Base-by-base conservation (phyloP, 2,888 invertebrate species). In the Microdon myrmicae region DNA sequence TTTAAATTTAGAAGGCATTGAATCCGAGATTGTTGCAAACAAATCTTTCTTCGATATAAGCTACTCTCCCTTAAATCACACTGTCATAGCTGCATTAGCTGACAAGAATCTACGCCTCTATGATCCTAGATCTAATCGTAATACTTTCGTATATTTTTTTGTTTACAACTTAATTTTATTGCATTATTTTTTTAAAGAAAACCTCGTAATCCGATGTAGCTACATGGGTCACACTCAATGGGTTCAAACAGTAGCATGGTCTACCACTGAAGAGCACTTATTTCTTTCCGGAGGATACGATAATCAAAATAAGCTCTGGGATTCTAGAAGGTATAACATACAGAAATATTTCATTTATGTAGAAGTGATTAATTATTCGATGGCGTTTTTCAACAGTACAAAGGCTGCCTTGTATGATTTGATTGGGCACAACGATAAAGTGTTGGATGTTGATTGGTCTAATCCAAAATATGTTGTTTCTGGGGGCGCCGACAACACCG, bases 281-380 rank as follows among this genome's bases (percentile, higher is more conserved):
- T 98, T 99, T 78, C 84, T 97, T 13, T 96, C 96, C 0, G 96
- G 94, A 2, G 90, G 94, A 0, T 94, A 96, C 74, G 98, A 99
- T 75, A 87, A 89, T 68, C 83, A 89, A 60, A 87, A 96, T 56
- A 98, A 98, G 81, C 82, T 98, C 37, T 99, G 99, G 99, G 98
- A 99, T 79, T 88, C 89, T 3, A 85, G 96, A 76, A 94, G 91
- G 91, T 91, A 73, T 68, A 73, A 1, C 19, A 6, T 12, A 5
- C 6, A 7, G 6, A 4, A 23, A 9, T 7, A 12, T 69, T 7
- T 10, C 29, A 3, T 6, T 9, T 22, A 4, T 9, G 10, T 20
- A 41, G 6, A 8, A 8, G 7, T 7, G 4, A 1, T 26, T 2
- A n/a, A n/a, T 20, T 20, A 45, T 59, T 54, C 13, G 3, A n/a